Evolutionary conservation across 1,140 invertebrate genomes (phyloP).

Genomic region (Zaprionus camerounensis): DNA sequence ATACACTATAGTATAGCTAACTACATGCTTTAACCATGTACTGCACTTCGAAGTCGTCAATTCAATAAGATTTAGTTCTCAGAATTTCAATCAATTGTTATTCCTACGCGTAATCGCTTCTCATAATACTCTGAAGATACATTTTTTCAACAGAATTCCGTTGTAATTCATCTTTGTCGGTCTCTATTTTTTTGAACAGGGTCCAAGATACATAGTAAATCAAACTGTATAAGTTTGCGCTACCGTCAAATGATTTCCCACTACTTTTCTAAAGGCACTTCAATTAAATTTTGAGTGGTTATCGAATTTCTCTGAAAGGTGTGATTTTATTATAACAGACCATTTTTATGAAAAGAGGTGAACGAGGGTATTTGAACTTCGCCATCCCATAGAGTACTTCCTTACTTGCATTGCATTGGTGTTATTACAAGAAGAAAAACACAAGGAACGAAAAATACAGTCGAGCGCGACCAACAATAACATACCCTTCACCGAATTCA

Average conservation of each 20-base stretch:
- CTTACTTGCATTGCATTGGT: not conserved
- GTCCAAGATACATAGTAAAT: not conserved
- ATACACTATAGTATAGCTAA: not conserved
- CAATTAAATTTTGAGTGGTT: not conserved
- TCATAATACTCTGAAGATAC: not conserved
- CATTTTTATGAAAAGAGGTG: not conserved
- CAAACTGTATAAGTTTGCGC: not conserved
- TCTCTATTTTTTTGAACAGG: not conserved
- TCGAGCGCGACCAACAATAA: too few species aligned
- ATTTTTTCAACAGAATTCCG: not conserved
- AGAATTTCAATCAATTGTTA: slow-evolving; percentile 10
- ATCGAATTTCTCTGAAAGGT: not conserved
- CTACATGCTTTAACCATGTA: not conserved
- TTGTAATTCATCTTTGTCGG: not conserved
- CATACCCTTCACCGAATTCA: too few species aligned
- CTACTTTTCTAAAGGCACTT: not conserved
- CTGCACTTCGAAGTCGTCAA: not conserved
- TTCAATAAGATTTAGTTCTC: not conserved
- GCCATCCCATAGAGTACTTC: not conserved
- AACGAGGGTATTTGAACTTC: not conserved
- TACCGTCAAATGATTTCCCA: not conserved
- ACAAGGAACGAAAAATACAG: too few species aligned
- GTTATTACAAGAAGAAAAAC: not conserved
- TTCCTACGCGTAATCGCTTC: not conserved
- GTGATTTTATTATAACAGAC: not conserved